A percentile compares a stretch with the other conserved stretches of the same genome.
Evolutionary conservation across 2,113 vertebrate genomes (phyloP).

Genomic region (Neolamprologus devosi): DNA sequence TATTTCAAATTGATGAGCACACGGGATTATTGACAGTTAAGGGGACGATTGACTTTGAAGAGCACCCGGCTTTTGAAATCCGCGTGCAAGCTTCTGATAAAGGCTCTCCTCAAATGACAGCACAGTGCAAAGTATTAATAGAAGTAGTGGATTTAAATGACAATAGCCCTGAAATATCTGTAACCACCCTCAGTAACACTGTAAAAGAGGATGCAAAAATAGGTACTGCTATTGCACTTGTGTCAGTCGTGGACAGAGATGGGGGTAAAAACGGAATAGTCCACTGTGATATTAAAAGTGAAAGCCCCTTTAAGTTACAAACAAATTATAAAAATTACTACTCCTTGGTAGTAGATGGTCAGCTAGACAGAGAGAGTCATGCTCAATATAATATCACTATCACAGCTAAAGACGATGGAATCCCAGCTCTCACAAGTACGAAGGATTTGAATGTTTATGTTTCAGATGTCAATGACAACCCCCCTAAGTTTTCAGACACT

Average conservation of each 20-base stretch:
- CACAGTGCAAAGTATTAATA: slow-evolving; percentile 32
- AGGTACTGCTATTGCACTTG: slow-evolving; percentile 77
- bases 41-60: slow-evolving; percentile 48
- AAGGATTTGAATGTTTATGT: slow-evolving; percentile 27
- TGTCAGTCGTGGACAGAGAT: slow-evolving; percentile 75
- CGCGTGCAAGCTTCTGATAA: slow-evolving; percentile 48
- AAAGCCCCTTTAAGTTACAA: slow-evolving; percentile 76
- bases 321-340: slow-evolving; percentile 80
- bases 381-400: slow-evolving; percentile 71
- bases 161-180: slow-evolving; percentile 48
- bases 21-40: slow-evolving; percentile 63
- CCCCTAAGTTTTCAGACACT: slow-evolving; percentile 12
- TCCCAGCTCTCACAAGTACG: slow-evolving; percentile 31
- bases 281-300: slow-evolving; percentile 54
- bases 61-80: slow-evolving; percentile 41
- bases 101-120: slow-evolving; percentile 20
- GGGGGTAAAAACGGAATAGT: slow-evolving; percentile 68
- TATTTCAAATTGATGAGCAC: slow-evolving; percentile 57
- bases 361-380: slow-evolving; percentile 62
- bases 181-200: slow-evolving; percentile 69
- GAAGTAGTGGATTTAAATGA: slow-evolving; percentile 70
- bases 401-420: slow-evolving; percentile 73
- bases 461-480: slow-evolving; percentile 59
- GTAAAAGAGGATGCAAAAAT: slow-evolving; percentile 71
- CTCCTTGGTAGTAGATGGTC: slow-evolving; percentile 69